Evolutionary conservation across 2,888 invertebrate genomes (phyloP), one percentile per base, ranked within the genome.

Genomic region (Gibbula magus): DNA sequence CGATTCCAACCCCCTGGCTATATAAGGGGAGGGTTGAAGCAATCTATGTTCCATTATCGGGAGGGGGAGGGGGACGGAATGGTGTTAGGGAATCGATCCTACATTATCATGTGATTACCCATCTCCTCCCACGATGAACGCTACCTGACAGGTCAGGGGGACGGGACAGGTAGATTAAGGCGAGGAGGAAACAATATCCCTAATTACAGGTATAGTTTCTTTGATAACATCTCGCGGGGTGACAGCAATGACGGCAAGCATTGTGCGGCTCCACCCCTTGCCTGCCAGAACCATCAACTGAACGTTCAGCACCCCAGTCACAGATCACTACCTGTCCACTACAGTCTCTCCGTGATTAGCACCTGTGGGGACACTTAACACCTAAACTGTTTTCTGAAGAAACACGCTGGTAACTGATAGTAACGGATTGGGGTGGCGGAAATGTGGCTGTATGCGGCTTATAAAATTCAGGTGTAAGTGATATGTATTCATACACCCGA

Each of bases 361-460:
- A 70, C 32, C 20, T 70, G 32, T 32, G 70, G 39, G 39, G 70
- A 35, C n/a, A 39, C 35, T 70, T 70, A 39, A 70, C 70, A 70
- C 70, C 39, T 39, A 39, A 70, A 70, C n/a, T 39, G 70, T 70
- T 70, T 70, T 70, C 70, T 16, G 70, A 70, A 70, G 70, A 70
- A 70, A 70, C 70, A 70, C 20, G 35, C 39, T 2, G 70, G 70
- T 20, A 32, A 70, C 35, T 10, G n/a, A 13, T 20, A 35, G 13
- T 8, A 35, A 35, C 16, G 29, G 70, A 70, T 35, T 20, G 20
- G 20, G 70, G 70, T 35, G 32, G 35, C 18, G 70, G 29, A 70
- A 32, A 39, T 70, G 70, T n/a, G 18, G 18, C 16, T 20, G 45
- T 7, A 13, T 13, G 8, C 35, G 35, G 39, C 5, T 3, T 35